These are phyloP conservation scores for Drosophila algonquin DNA, from an alignment of 2,888 invertebrate genomes.

Conservation along the genomic window DNA sequence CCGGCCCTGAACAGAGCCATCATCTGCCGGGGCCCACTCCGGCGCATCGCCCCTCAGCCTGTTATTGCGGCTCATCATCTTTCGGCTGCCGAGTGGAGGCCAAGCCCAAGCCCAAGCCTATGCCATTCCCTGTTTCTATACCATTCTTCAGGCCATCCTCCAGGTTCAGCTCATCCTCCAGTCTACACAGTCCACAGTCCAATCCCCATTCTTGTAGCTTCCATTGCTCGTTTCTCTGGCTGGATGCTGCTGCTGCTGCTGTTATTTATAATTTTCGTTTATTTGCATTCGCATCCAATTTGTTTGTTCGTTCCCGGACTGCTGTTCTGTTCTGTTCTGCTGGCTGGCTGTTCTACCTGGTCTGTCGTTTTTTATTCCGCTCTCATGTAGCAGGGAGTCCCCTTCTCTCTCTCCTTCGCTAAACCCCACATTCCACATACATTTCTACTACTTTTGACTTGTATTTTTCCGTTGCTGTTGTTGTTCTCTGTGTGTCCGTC, in stretches of 20 bases:
- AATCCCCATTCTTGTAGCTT: conserved; percentile 32
- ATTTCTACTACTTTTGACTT: conserved; percentile 32
- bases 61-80: conserved; percentile 64
- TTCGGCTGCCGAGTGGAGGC: conserved; percentile 35
- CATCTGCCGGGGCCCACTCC: background rate
- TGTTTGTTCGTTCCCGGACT: conserved; percentile 60
- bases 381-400: conserved; percentile 19
- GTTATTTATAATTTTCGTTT: conserved; percentile 82
- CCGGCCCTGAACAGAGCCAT: background rate
- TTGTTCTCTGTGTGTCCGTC: conserved; percentile 8
- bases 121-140: conserved; percentile 22
- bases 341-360: conserved; percentile 3
- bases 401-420: conserved; percentile 8
- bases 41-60: conserved; percentile 11
- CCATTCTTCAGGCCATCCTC: conserved; percentile 21
- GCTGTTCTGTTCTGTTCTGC: background rate
- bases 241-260: conserved; percentile 51
- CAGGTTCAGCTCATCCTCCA: background rate
- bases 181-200: conserved; percentile 35
- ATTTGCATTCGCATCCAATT: conserved; percentile 82
- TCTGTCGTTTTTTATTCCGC: conserved; percentile 58
- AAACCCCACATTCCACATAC: conserved; percentile 18
- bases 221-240: conserved; percentile 26
- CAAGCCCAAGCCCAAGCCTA: background rate
- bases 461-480: conserved; percentile 18